These are phyloP conservation scores for Neolamprologus kungweensis DNA, from an alignment of 2,113 vertebrate genomes.

Conservation along the genomic window DNA sequence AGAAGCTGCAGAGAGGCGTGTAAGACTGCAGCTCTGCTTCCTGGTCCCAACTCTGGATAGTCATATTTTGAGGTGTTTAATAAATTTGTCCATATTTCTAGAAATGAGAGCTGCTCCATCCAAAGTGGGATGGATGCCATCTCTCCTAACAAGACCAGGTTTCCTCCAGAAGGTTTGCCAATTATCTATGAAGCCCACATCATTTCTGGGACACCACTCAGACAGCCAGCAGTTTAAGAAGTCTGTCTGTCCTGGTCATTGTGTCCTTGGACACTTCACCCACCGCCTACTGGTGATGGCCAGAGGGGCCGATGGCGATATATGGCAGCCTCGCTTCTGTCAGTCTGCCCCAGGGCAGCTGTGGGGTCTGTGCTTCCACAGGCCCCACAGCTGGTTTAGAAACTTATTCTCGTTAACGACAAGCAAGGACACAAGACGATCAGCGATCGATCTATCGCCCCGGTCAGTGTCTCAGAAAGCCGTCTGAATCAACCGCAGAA, in stretches of 20 bases:
- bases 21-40: too few relatives aligned
- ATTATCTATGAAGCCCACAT: background rate
- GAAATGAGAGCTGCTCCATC: too few relatives aligned
- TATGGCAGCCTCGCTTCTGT: background rate
- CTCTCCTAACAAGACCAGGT: too few relatives aligned
- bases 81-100: too few relatives aligned
- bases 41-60: too few relatives aligned
- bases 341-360: background rate
- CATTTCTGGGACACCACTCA: background rate
- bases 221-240: rapidly evolving
- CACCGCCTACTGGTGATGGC: background rate
- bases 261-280: background rate
- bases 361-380: background rate
- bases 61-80: too few relatives aligned
- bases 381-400: background rate
- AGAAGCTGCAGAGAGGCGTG: too few relatives aligned
- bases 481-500: background rate
- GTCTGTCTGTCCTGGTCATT: background rate
- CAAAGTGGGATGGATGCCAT: too few relatives aligned
- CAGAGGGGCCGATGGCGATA: rapidly evolving
- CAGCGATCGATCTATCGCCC: background rate
- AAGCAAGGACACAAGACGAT: background rate
- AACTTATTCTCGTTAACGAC: background rate
- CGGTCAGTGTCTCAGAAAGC: background rate
- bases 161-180: too few relatives aligned